A percentile compares a stretch with the other conserved stretches of the same genome.
These are phyloP conservation scores for Intellagama lesueurii DNA, from an alignment of 2,797 vertebrate genomes.

Conservation along the genomic window DNA sequence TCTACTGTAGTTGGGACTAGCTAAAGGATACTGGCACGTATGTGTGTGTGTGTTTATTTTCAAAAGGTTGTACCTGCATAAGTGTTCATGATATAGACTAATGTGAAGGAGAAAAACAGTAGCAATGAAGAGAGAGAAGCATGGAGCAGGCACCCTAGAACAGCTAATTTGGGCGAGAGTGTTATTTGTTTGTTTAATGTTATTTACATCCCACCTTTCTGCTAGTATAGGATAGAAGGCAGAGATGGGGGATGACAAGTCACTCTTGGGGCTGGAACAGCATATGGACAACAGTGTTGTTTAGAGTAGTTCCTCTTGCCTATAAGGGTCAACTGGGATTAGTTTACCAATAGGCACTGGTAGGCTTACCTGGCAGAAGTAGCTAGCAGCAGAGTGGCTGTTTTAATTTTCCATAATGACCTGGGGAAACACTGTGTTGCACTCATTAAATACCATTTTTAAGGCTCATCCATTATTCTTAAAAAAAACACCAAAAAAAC, in stretches of 20 bases:
- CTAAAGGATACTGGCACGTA: not conserved
- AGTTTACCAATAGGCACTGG: not conserved
- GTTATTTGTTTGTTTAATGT: not conserved
- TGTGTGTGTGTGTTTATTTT: not conserved
- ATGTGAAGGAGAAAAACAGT: too few relatives aligned
- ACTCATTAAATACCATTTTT: not conserved
- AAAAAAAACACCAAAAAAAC: not conserved
- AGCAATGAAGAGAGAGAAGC: not conserved
- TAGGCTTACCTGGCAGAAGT: not conserved
- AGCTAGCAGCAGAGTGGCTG: not conserved
- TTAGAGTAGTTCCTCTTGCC: not conserved
- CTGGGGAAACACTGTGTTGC: not conserved
- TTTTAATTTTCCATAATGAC: not conserved
- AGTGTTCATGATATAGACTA: too few relatives aligned
- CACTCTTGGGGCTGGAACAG: not conserved
- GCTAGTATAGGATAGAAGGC: not conserved
- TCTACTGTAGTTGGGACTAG: too few relatives aligned
- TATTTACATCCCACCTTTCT: too few relatives aligned
- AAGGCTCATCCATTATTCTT: not conserved
- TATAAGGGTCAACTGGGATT: not conserved
- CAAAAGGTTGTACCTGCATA: not conserved
- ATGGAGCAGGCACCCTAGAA: not conserved
- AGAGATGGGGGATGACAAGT: not conserved
- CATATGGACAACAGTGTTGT: not conserved
- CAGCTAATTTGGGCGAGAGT: too few relatives aligned